These are phyloP conservation scores for Platycnemis pennipes DNA, from an alignment of 2,888 invertebrate genomes.

Conservation along the genomic window DNA sequence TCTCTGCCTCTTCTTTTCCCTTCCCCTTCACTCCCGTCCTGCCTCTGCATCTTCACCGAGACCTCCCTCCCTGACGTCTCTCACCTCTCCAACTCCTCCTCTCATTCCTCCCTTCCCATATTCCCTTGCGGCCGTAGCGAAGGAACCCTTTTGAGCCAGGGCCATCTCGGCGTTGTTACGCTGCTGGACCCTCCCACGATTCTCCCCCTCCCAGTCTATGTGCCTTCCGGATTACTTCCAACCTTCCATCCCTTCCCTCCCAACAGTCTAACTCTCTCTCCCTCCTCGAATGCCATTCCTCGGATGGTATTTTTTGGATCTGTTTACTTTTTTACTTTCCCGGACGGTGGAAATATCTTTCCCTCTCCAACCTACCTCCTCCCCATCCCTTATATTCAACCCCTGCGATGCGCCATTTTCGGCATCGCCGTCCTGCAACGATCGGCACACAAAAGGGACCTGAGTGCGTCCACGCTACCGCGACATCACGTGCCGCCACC, in stretches of 20 bases:
- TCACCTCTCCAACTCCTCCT: neutral
- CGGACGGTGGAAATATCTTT: neutral
- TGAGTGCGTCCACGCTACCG: neutral
- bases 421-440: neutral
- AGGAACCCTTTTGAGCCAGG: conserved; percentile 52
- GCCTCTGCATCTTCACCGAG: neutral
- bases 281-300: conserved; percentile 24
- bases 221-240: conserved; percentile 51
- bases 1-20: neutral
- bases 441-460: neutral
- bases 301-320: conserved; percentile 58
- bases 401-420: conserved; percentile 29
- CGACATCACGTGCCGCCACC: neutral
- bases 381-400: neutral
- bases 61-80: neutral
- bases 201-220: conserved; percentile 22
- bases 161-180: conserved; percentile 58
- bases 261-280: neutral
- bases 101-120: neutral
- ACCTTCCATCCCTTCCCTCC: neutral
- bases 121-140: conserved; percentile 18
- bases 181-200: conserved; percentile 7
- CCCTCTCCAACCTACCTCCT: neutral
- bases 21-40: neutral
- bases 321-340: conserved; percentile 45